Base-by-base conservation (phyloP, 2,888 invertebrate species). In the Rhamphomyia laevipes region DNA sequence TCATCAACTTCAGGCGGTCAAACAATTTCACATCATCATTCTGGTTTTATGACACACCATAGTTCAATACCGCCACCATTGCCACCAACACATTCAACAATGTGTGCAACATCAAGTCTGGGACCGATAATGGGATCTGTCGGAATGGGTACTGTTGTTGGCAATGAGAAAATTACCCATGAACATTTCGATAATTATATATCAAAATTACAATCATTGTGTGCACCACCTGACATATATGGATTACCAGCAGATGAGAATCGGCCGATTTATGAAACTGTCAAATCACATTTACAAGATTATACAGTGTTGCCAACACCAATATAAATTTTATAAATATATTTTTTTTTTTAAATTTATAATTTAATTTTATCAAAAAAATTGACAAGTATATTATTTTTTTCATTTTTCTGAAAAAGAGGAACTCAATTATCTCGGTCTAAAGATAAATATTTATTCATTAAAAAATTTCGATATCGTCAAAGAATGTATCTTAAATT, bases 121-220 rank as follows among this genome's bases (percentile, higher is more conserved):
- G 41, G 18, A 3, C 42, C 42, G 15, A 13, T n/a, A n/a, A 13
- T n/a, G n/a, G n/a, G n/a, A 35, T 13, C 35, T 5, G 23, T 27
- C 7, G 23, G 23, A 6, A 27, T 27, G 23, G 23, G 23, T 2
- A 27, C 23, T 27, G 23, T 27, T 27, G 7, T 27, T 27, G 7
- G 23, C 7, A 27, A 27, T 27, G 23, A 27, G 23, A 27, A 27
- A 27, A 4, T 27, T 27, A 13, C n/a, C 41, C 87, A 86, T 64
- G 92, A 92, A 65, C 91, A 91, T 72, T 90, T 94, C 70, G 92
- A 93, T 73, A 87, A 86, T 57, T 93, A 92, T 73, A 80, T 94
- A 62, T 88, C 86, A 58, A 92, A 91, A 68, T 77, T 94, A 58
- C 93, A 93, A 67, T 90, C 89, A 37, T 77, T 93, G 49, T 93